Percentiles rank a stretch among this genome's conserved stretches.
Conservation (phyloP, 2,113 vertebrate species). For the Onychorhynchus coronatus region DNA sequence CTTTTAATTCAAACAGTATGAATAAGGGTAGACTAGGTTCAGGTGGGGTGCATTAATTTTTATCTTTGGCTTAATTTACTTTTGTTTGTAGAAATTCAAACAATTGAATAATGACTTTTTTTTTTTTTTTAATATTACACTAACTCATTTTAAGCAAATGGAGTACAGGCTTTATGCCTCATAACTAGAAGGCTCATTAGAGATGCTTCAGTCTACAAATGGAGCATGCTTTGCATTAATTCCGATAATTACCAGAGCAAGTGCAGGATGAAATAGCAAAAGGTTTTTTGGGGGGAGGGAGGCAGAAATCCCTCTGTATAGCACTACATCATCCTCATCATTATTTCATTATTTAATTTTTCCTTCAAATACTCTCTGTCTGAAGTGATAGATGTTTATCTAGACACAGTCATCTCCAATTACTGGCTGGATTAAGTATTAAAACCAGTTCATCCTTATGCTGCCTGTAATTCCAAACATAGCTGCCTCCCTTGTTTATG, state of each 20-base stretch:
- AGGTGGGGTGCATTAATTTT: not conserved
- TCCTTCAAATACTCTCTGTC: not conserved
- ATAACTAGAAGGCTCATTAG: not conserved
- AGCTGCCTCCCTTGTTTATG: not conserved
- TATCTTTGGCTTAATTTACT: not conserved
- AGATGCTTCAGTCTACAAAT: not conserved
- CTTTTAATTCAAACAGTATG: not conserved
- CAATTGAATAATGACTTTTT: no score
- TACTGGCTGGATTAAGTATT: not conserved
- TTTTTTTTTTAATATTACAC: no score
- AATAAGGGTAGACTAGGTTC: not conserved
- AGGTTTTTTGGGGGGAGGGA: fast-evolving
- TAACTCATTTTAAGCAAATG: not conserved
- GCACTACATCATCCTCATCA: not conserved
- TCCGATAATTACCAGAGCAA: not conserved
- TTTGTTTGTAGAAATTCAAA: not conserved
- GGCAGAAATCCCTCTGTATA: not conserved
- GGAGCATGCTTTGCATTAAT: not conserved
- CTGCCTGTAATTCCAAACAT: not conserved
- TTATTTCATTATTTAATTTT: not conserved
- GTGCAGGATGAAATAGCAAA: not conserved
- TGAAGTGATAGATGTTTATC: not conserved
- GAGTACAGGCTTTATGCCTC: not conserved
- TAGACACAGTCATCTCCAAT: not conserved
- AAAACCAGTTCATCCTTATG: not conserved